Base-by-base conservation (phyloP, 2,797 vertebrate genomes). In the Rhinatrema bivittatum region DNA sequence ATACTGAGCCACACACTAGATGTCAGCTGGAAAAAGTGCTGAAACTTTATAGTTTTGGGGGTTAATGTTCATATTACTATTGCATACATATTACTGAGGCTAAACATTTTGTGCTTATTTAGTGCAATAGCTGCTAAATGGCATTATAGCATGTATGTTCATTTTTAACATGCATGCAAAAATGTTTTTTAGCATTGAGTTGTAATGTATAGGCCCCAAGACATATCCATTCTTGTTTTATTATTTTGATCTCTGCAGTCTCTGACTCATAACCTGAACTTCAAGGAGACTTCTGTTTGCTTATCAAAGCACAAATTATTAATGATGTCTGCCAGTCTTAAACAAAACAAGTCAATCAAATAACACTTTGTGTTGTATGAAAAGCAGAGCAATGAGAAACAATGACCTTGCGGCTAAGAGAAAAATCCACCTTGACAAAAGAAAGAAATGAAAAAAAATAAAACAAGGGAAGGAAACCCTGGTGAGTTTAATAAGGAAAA, bases 351-450 rank as follows among this genome's bases (percentile, higher is more conserved):
- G 22, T 56, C 32, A 45, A 11, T 53, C 3, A n/a, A 34, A 25
- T n/a, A 18, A 50, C 25, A 34, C 17, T 4, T 4, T 29, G 32
- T 32, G 38, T 52, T 45, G 36, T 20, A 30, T 54, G 41, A 60
- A 29, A 55, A 15, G 23, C 36, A 39, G 50, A 39, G 19, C 51
- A 72, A 60, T 4, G 29, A 65, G 46, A 47, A 59, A 32, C 64
- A 62, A 30, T 50, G 33, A 62, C 45, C 30, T 45, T 67, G 54
- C 26, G 33, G 6, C 29, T 42, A 22, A 31, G 42, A 51, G 44
- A 27, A 59, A 59, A 62, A 62, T 44, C 42, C 18, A 33, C 21
- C 18, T 24, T 14, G 22, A 17, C 11, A 4, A 13, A 56, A 54
- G 16, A 23, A 20, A 6, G 19, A 36, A 35, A 28, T 29, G 29